phyloP scores from a whole-genome alignment of 2,113 vertebrate species.

The Diadophis punctatus region DNA sequence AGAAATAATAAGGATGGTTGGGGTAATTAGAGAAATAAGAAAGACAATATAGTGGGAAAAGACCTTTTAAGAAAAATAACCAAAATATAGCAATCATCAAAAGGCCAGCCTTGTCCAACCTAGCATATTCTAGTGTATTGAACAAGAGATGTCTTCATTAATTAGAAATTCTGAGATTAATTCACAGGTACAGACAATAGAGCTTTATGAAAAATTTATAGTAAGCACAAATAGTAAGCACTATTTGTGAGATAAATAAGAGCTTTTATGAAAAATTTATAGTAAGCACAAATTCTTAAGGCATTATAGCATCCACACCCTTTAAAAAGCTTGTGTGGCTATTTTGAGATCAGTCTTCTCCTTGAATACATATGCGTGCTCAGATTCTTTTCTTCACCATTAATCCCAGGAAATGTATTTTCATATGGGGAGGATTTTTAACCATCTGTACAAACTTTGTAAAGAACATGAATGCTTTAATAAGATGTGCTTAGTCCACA shows the following conservation, averaged over 20 bases:
- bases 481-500: neutral
- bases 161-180: neutral
- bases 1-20: neutral
- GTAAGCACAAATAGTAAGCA: neutral
- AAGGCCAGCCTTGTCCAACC: neutral
- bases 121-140: neutral
- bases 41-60: neutral
- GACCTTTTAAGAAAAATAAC: neutral
- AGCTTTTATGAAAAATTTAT: neutral
- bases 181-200: neutral
- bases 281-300: neutral
- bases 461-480: neutral
- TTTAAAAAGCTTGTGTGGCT: neutral
- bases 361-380: neutral
- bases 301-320: neutral
- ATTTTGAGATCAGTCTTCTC: neutral
- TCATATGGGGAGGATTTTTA: neutral
- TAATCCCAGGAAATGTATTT: neutral
- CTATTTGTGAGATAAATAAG: too few species aligned
- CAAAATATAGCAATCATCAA: neutral
- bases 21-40: neutral
- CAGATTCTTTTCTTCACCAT: neutral
- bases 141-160: neutral
- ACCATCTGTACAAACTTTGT: neutral
- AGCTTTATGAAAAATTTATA: neutral